Base-by-base conservation (phyloP, 2,113 vertebrate species). In the Salvelinus sp. region DNA sequence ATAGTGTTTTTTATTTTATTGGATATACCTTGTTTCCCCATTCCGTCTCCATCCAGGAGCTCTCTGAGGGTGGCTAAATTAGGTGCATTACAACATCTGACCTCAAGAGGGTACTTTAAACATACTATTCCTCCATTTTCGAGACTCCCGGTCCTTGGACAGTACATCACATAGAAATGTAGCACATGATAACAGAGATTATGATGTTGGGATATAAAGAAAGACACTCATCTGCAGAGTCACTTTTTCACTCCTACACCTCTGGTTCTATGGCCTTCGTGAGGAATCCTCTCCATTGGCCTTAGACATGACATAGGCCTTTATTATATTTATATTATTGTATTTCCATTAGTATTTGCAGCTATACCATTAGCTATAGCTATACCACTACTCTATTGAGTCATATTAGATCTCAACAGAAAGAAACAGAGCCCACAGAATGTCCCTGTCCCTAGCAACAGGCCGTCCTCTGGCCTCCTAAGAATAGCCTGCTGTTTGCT, bases 61-160 rank as follows among this genome's bases (percentile, higher is more conserved):
- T 10, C 20, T 63, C 60, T 22, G 22, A 13, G 12, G 10, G 2
- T 30, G 28, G 18, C 9, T n/a, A 22, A 4, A 69, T 12, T 12
- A 48, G 4, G 22, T 48, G 66, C 16, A 33, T 16, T 80, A 12
- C 76, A 71, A 0, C 14, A 65, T 78, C 30, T 82, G 64, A 70
- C 86, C 91, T 86, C 77, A 4, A 90, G 91, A 91, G 90, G 88
- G 86, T 3, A 89, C 86, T 80, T 74, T 62, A 75, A 14, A 2
- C 81, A 79, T 73, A 84, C 28, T 72, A 84, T 85, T 72, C 68
- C 6, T 23, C 14, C 48, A 12, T 7, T 44, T 62, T 3, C n/a
- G 48, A 50, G 48, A 50, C 33, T 38, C 33, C 2, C 13, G 14
- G 13, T 50, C 3, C 2, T 50, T 50, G 2, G 14, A 50, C 2